These are phyloP conservation scores for Apodemus speciosus DNA, from an alignment of 2,113 vertebrate species.

Conservation along the genomic window DNA sequence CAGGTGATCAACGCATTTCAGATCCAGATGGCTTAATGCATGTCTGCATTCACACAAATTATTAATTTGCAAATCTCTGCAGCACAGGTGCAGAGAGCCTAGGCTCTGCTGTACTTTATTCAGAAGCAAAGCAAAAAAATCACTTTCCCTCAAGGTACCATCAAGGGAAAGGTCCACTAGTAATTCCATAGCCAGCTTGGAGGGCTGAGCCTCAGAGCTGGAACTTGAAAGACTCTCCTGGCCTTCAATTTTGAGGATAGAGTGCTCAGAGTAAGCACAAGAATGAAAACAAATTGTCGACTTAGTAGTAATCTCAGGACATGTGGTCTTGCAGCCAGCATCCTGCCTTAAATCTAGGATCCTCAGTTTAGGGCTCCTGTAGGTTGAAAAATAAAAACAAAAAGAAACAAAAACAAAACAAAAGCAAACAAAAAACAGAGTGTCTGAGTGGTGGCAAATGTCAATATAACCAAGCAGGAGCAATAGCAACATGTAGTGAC, in stretches of 20 bases:
- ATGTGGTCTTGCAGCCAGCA: slow-evolving; percentile 7
- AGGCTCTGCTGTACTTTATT: slow-evolving; percentile 47
- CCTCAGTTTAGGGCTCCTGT: slow-evolving; percentile 56
- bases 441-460: not conserved
- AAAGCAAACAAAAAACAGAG: not conserved
- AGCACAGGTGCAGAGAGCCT: slow-evolving; percentile 48
- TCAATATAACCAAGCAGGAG: not conserved
- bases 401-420: too few species aligned
- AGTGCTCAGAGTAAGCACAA: not conserved
- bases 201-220: not conserved
- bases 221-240: not conserved
- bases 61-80: slow-evolving; percentile 33
- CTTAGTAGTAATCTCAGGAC: not conserved
- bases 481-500: not conserved
- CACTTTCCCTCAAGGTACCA: not conserved
- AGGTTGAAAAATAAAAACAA: not conserved
- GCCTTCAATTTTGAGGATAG: slow-evolving; percentile 17
- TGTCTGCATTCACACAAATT: not conserved
- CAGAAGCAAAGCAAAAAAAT: slow-evolving; percentile 19
- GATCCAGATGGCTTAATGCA: not conserved
- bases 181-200: slow-evolving; percentile 5
- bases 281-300: slow-evolving; percentile 6
- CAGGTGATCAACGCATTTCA: slow-evolving; percentile 33
- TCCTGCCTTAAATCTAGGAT: slow-evolving; percentile 54
- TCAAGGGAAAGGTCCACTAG: slow-evolving; percentile 39